Percentiles rank a stretch among this genome's conserved stretches.
phyloP scores from a whole-genome alignment of 2,113 vertebrate genomes.

The Probosciger aterrimus region DNA sequence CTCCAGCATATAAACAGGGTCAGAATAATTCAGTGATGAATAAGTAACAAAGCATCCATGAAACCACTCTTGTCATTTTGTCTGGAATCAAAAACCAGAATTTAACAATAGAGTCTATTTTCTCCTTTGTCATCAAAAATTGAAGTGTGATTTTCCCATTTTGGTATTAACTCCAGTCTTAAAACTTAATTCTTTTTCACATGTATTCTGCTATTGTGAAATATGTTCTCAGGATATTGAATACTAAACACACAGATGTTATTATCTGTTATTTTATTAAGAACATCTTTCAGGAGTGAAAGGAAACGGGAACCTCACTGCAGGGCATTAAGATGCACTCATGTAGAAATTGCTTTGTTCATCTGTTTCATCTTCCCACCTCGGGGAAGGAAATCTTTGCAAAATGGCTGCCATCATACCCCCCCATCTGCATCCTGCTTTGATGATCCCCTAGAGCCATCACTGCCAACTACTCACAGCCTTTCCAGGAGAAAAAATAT shows the following conservation, averaged over 20 bases:
- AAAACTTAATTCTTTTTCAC: background rate
- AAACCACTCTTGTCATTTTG: background rate
- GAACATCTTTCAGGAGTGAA: background rate
- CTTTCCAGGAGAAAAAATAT: background rate
- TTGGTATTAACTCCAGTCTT: background rate
- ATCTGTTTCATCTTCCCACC: background rate
- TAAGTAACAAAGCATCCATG: background rate
- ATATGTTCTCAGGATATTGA: background rate
- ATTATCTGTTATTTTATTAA: background rate
- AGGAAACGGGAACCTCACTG: background rate
- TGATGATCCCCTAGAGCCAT: background rate
- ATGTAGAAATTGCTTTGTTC: background rate
- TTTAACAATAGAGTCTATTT: background rate
- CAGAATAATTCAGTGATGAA: background rate
- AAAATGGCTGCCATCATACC: background rate
- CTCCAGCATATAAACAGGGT: background rate
- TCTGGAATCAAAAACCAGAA: background rate
- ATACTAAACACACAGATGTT: background rate
- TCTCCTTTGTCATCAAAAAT: background rate
- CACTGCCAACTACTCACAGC: background rate
- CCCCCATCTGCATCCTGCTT: background rate
- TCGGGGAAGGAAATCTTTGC: background rate
- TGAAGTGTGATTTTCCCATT: background rate
- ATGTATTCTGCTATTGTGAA: background rate
- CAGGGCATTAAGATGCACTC: background rate